These are phyloP conservation scores for Tachystola acroxantha DNA, from an alignment of 2,888 invertebrate genomes.

Conservation along the genomic window DNA sequence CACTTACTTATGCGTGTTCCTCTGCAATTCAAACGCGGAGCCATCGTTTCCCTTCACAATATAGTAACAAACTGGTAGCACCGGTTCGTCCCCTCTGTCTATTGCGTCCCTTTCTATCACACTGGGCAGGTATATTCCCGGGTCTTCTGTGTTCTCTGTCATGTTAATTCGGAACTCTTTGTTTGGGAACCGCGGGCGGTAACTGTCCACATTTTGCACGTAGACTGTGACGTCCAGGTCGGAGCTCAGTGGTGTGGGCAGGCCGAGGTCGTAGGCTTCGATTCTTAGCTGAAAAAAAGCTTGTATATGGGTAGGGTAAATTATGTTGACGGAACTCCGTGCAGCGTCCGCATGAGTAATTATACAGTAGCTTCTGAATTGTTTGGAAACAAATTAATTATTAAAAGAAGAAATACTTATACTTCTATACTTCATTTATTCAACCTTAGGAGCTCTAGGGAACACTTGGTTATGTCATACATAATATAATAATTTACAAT, in stretches of 20 bases:
- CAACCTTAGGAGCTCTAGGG: too few species aligned
- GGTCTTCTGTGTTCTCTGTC: slow-evolving; percentile 80
- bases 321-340: too few species aligned
- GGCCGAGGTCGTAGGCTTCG: slow-evolving; percentile 93
- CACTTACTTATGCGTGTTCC: slow-evolving; percentile 83
- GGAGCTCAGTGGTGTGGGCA: slow-evolving; percentile 90
- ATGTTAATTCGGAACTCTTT: slow-evolving; percentile 85
- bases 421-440: too few species aligned
- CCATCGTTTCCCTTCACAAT: slow-evolving; percentile 91
- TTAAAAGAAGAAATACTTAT: too few species aligned
- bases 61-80: slow-evolving; percentile 93
- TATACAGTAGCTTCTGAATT: too few species aligned
- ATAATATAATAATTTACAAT: too few species aligned
- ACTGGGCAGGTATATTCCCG: slow-evolving; percentile 83
- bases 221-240: slow-evolving; percentile 93
- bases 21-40: slow-evolving; percentile 84
- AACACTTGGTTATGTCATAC: too few species aligned
- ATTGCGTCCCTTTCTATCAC: slow-evolving; percentile 92
- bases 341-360: too few species aligned
- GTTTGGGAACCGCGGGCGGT: slow-evolving; percentile 90
- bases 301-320: background rate
- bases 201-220: slow-evolving; percentile 92
- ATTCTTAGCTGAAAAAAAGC: slow-evolving; percentile 83
- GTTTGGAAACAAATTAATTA: too few species aligned
- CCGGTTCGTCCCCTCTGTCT: slow-evolving; percentile 88